Base-by-base conservation (phyloP, 2,113 vertebrate species). In the Podarcis raffonei region DNA sequence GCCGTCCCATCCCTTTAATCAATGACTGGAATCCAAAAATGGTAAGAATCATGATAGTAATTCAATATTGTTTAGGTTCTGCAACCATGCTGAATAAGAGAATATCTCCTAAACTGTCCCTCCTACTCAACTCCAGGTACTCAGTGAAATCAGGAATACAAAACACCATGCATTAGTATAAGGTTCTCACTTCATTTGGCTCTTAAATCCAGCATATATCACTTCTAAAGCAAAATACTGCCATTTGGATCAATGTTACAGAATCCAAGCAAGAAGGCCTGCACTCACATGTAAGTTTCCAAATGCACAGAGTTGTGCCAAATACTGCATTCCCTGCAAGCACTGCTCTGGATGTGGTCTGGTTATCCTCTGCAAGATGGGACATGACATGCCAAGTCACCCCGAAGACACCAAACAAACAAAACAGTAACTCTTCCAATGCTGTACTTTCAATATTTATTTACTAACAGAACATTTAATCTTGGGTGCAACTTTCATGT, bases 351-450 rank as follows among this genome's bases (percentile, higher is more conserved):
- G 1, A 48, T 8, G 22, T 6, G 16, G 78, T 74, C 65, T 85
- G 57, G 22, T 39, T 87, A 72, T 0, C 23, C 27, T 71, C 6
- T 35, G 32, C 48, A 2, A 53, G 11, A 53, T 53, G 9, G 1
- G 22, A 2, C 0, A 68, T 66, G 32, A 84, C 65, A 68, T 75
- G 79, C 22, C 68, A 76, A 81, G 30, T 53, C 37, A 81, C n/a
- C 6, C 57, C 22, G 39, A 53, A 75, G 30, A 81, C 12, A 80
- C 8, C 75, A 5, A 25, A 5, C 27, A 32, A 42, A 72, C 81
- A 80, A 62, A 79, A 16, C 62, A 62, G 22, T 9, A 39, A 2
- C 69, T 53, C 30, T 4, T 11, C 8, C 0, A 0, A 16, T 9
- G 35, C 74, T 42, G 79, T n/a, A 39, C 18, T 83, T 30, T 62